Base-by-base conservation (phyloP, 2,113 vertebrate species). In the Neodontobutis hainanensis region DNA sequence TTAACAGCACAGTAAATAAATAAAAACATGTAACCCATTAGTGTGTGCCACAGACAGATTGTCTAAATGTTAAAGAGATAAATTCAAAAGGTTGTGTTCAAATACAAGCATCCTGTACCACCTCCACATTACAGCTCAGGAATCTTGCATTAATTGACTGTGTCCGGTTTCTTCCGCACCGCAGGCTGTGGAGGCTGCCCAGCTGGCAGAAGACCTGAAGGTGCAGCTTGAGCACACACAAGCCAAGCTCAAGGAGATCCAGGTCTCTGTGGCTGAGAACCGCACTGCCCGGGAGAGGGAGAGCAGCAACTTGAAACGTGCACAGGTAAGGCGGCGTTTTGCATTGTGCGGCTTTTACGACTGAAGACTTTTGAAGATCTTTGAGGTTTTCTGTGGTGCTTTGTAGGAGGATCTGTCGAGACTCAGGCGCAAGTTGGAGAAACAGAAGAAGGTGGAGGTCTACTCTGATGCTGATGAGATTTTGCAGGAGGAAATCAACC, bases 401-500 rank as follows among this genome's bases (percentile, higher is more conserved):
- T 2, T 16, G 38, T 63, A 97, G 96, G 96, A 97, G 90, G 96
- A 97, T 68, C 92, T 97, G 49, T 97, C 95, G 8, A 92, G 95
- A 65, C 91, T 97, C 47, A 91, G 96, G 10, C 91, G 96, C 52
- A 96, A 95, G 86, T 88, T 97, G 77, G 96, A 97, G 84, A 96
- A 96, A 58, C 96, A 97, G 89, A 94, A 95, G 88, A 97, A 97
- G 81, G 95, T 97, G 80, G 96, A 97, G 70, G 94, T 97, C 16
- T 97, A 96, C 51, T 94, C 95, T 0, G 95, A 97, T 8, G 95
- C 95, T 0, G 96, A 97, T 4, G 95, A 97, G 87, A 97, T 97
- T 84, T 85, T 97, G n/a, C 95, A 97, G 84, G 96, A 97, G 81
- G 96, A 97, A 87, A 97, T 97, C 83, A 97, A 97, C 84, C 95